Evolutionary conservation across 2,113 vertebrate species (phyloP), one percentile per base, ranked within the genome.

Genomic region (Pelusios castaneus): DNA sequence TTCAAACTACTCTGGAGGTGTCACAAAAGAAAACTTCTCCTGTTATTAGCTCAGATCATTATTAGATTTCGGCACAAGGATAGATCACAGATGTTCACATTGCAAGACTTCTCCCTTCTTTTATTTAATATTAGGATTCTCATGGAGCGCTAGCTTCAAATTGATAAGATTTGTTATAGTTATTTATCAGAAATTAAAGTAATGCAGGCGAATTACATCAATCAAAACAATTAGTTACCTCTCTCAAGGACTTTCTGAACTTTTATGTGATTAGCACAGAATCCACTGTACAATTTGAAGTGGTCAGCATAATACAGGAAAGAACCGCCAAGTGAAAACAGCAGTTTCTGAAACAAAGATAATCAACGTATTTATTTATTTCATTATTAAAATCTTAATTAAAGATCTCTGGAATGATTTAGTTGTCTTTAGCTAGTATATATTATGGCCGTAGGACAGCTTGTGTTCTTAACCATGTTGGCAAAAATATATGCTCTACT

Each of bases 281-380:
- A 99, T 81, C 99, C 99, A 31, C 99, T 99, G 98, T 99, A 99
- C 60, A 99, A 98, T 96, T 99, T 99, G 96, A 99, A 99, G 97
- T 99, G 99, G 97, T 99, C 99, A 2, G 99, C 99, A 1, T 99
- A 99, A 97, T 99, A 99, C 47, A 99, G 99, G 94, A 99, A 99
- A 2, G 99, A 99, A 34, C 99, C 99, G 90, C 99, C 99, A 0
- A 99, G 98, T 82, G 99, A 99, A 97, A 99, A 99, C 38, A 99
- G 98, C 93, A 99, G 91, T 98, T 99, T 99, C 99, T 99, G 97
- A 96, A 98, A 98, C 60, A 43, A 92, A 81, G 27, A 93, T 41
- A 94, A 80, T 43, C n/a, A 91, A 90, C 92, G 54, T 51, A 88
- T 85, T 90, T 82, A 88, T 77, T 87, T 89, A 86, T 77, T 89